Conservation (phyloP, 2,797 vertebrate genomes). For the Toxotes lorentzi region DNA sequence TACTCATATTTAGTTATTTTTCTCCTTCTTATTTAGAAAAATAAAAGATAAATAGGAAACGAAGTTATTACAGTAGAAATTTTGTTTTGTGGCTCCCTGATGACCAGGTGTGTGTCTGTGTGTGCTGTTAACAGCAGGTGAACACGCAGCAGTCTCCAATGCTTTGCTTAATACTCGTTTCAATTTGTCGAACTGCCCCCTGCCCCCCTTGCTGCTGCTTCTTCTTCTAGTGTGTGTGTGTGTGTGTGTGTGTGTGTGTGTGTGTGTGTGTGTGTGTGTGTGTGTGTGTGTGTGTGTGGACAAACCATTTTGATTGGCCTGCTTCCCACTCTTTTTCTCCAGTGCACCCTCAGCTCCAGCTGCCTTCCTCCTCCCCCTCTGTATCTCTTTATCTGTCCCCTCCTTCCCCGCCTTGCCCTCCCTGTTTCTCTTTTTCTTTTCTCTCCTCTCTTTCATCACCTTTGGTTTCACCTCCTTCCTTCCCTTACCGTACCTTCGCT, state of each 20-base stretch:
- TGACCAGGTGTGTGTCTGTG: slow-evolving; percentile 6
- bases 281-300: slow-evolving; percentile 40
- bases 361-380: slow-evolving; percentile 77
- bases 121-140: slow-evolving; percentile 31
- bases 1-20: too few species aligned
- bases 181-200: slow-evolving; percentile 51
- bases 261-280: slow-evolving; percentile 11
- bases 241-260: slow-evolving; percentile 36
- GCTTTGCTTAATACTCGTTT: slow-evolving; percentile 46
- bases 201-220: slow-evolving; percentile 5
- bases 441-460: slow-evolving; percentile 13
- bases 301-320: slow-evolving; percentile 80
- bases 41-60: too few species aligned
- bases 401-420: slow-evolving; percentile 74
- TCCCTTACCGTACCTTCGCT: background rate
- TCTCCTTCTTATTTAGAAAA: too few species aligned
- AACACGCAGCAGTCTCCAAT: slow-evolving; percentile 44
- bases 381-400: slow-evolving; percentile 34
- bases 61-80: slow-evolving; percentile 2
- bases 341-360: slow-evolving; percentile 69
- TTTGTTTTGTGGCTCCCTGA: slow-evolving; percentile 1
- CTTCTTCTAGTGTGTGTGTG: slow-evolving; percentile 32
- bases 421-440: slow-evolving; percentile 56
- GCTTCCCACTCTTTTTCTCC: slow-evolving; percentile 77
- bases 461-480: slow-evolving; percentile 67